These are phyloP conservation scores for Eupeodes corollae DNA, from an alignment of 1,140 invertebrate genomes.

Conservation along the genomic window DNA sequence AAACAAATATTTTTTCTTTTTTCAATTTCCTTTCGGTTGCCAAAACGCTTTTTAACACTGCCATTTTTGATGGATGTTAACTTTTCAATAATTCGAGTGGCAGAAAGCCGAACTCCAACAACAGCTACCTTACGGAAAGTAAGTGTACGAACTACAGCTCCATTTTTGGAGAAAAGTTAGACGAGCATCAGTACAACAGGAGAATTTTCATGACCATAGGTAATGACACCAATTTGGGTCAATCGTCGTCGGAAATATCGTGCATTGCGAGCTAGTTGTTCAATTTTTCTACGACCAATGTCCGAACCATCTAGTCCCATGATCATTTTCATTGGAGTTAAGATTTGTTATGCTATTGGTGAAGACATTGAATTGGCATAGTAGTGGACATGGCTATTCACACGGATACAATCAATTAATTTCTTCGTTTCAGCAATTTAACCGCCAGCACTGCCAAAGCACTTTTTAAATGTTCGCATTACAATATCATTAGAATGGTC, in stretches of 20 bases:
- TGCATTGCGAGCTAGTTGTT: conserved; percentile 72
- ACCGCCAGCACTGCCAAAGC: conserved; percentile 86
- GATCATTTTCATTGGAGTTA: conserved; percentile 77
- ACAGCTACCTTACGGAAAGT: too few relatives aligned
- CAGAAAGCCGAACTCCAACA: too few relatives aligned
- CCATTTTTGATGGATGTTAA: too few relatives aligned
- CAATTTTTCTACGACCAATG: conserved; percentile 61
- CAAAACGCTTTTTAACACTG: too few relatives aligned
- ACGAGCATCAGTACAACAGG: conserved; percentile 93
- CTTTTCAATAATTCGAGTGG: too few relatives aligned
- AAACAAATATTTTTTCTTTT: too few relatives aligned
- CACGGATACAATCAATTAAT: conserved; percentile 69
- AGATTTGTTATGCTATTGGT: conserved; percentile 82
- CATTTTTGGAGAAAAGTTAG: conserved; percentile 87
- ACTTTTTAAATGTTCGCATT: conserved; percentile 90
- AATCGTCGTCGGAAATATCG: too few relatives aligned
- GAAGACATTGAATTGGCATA: conserved; percentile 88
- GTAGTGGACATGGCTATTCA: conserved; percentile 70
- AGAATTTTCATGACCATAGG: conserved; percentile 90
- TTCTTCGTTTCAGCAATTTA: conserved; percentile 84
- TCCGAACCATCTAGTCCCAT: conserved; percentile 73
- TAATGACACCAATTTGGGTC: conserved; percentile 85
- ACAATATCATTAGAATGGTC: conserved; percentile 70
- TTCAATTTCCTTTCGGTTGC: too few relatives aligned
- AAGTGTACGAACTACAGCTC: too few relatives aligned